Percentiles rank a stretch among this genome's conserved stretches.
phyloP scores from a whole-genome alignment of 92 coral and sea anemone genomes.

The Epizoanthus illoricatus region DNA sequence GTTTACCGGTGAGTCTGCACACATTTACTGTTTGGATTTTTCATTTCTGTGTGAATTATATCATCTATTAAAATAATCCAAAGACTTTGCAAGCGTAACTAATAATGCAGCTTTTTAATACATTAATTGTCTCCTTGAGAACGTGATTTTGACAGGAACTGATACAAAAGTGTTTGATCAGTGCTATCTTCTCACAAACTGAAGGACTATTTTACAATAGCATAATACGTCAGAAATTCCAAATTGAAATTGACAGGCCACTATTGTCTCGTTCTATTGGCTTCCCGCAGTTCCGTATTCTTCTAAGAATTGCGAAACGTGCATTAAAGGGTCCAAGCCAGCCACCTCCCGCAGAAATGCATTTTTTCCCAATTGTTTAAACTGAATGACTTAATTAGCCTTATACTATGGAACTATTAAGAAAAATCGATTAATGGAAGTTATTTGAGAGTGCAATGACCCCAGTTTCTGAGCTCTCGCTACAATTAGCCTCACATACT shows the following conservation, averaged over 20 bases:
- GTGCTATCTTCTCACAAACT: neutral
- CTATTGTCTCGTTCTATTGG: slow-evolving; percentile 29
- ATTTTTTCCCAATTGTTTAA: slow-evolving; percentile 28
- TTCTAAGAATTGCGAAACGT: slow-evolving; percentile 31
- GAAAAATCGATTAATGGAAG: slow-evolving; percentile 4
- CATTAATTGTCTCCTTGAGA: neutral
- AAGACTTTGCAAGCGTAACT: neutral
- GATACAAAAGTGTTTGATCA: neutral
- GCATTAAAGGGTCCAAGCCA: slow-evolving; percentile 18
- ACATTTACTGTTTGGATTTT: neutral
- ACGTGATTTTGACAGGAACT: neutral
- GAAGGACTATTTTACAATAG: slow-evolving; percentile 25
- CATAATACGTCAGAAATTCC: slow-evolving; percentile 17
- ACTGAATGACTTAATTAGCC: slow-evolving; percentile 19
- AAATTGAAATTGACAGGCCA: slow-evolving; percentile 28
- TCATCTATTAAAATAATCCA: neutral
- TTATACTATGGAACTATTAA: slow-evolving; percentile 2
- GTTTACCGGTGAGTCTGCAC: neutral
- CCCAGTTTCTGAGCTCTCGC: neutral
- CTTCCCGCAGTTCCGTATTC: slow-evolving; percentile 16
- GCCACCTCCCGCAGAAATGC: slow-evolving; percentile 23
- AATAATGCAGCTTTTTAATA: neutral
- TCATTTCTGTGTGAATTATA: neutral
- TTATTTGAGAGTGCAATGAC: neutral
- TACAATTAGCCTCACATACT: neutral